phyloP scores from a whole-genome alignment of 1,140 invertebrate genomes.

The Aphis gossypii region DNA sequence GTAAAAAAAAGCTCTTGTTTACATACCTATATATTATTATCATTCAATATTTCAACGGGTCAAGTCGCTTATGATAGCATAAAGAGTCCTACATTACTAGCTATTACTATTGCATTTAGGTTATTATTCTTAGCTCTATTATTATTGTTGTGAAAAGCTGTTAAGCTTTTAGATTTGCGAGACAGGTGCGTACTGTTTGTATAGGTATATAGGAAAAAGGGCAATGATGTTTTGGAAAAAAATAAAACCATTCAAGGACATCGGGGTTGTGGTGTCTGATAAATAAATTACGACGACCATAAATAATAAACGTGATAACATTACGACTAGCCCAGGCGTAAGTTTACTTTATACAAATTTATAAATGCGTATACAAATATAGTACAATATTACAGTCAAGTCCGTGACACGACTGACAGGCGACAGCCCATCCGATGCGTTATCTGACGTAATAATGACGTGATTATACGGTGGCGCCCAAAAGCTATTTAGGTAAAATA shows the following conservation, averaged over 20 bases:
- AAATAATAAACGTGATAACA: background rate
- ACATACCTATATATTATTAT: too few relatives aligned
- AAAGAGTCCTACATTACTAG: background rate
- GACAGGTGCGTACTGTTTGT: background rate
- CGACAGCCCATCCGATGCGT: background rate
- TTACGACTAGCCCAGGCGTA: background rate
- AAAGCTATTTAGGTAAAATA: background rate
- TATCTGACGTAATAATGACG: background rate
- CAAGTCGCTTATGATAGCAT: too few relatives aligned
- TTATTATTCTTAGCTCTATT: background rate
- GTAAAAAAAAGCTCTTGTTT: too few relatives aligned
- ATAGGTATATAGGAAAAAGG: background rate
- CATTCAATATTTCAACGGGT: too few relatives aligned
- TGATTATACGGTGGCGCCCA: slow-evolving; percentile 5
- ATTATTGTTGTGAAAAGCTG: background rate
- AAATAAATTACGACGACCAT: background rate
- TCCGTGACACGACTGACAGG: background rate
- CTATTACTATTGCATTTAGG: background rate
- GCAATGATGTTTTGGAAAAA: background rate
- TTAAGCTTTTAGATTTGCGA: background rate
- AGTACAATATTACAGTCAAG: background rate
- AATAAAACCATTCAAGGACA: background rate
- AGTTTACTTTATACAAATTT: slow-evolving; percentile 19
- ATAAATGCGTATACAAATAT: background rate
- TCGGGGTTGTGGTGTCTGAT: background rate